These are phyloP conservation scores for Rhagophthalmus giganteus DNA, from an alignment of 2,888 invertebrate species.

Conservation along the genomic window DNA sequence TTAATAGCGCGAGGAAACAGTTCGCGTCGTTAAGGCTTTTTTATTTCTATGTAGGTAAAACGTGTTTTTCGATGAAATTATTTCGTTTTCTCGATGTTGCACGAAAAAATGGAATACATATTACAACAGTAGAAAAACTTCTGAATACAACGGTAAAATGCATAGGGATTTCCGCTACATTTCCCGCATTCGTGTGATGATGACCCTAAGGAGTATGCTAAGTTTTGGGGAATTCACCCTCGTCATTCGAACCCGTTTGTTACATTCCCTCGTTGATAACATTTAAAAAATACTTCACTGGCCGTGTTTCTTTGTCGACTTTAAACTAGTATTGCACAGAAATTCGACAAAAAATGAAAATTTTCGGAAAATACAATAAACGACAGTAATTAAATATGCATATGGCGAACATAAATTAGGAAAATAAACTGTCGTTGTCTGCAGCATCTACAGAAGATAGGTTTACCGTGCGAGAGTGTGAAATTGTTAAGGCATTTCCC, in stretches of 20 bases:
- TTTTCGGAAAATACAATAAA: constrained; percentile 12
- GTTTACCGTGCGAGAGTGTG: constrained; percentile 19
- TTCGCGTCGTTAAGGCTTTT: no score
- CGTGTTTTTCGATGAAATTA: no score
- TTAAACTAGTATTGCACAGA: no score
- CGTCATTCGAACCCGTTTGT: constrained; percentile 8
- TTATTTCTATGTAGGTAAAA: no score
- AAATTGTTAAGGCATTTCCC: constrained; percentile 23
- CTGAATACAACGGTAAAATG: no score
- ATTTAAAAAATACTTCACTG: constrained; percentile 8
- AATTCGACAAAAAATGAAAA: no score
- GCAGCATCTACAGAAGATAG: constrained; percentile 9
- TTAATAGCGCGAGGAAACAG: no score
- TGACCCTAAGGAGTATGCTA: constrained; percentile 12
- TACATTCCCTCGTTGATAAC: constrained; percentile 9
- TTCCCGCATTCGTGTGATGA: constrained; percentile 18
- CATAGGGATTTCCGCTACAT: constrained; percentile 16
- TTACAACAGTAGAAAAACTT: no score
- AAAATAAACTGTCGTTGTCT: constrained; percentile 23
- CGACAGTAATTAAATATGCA: constrained; percentile 23
- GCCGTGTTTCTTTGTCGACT: no score
- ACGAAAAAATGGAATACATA: no score
- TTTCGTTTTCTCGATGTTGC: no score
- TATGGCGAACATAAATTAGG: constrained; percentile 19
- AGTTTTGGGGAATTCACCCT: constrained; percentile 15